A percentile compares a stretch with the other conserved stretches of the same genome.
phyloP scores from a whole-genome alignment of 2,797 vertebrate species.

The Kryptopterus vitreolus region DNA sequence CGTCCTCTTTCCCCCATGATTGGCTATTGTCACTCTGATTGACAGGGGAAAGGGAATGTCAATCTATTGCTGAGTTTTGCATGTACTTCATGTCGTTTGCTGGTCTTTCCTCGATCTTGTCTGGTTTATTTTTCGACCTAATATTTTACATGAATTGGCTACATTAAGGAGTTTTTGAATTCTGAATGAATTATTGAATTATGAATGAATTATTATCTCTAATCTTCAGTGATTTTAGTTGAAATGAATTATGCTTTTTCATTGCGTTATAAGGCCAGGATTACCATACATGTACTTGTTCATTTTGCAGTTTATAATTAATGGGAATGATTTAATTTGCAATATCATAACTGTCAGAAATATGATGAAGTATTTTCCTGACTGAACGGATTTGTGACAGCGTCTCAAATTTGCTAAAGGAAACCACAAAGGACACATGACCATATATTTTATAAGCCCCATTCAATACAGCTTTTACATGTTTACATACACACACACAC shows the following conservation, averaged over 20 bases:
- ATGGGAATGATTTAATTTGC: background rate
- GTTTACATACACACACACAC: too few relatives aligned
- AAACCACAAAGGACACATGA: background rate
- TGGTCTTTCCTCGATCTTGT: background rate
- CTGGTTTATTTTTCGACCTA: background rate
- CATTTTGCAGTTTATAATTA: too few relatives aligned
- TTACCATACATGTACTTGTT: too few relatives aligned
- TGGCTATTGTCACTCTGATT: background rate
- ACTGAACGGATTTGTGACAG: background rate
- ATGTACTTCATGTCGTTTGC: background rate
- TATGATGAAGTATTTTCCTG: background rate
- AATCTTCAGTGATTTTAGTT: background rate
- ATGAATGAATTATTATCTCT: background rate
- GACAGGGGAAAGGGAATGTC: background rate
- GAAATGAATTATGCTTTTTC: background rate
- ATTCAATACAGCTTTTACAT: too few relatives aligned
- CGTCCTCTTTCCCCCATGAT: background rate
- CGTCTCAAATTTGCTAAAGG: background rate
- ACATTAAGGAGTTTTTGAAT: too few relatives aligned
- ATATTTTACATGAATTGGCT: background rate
- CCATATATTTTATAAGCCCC: too few relatives aligned
- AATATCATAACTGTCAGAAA: background rate
- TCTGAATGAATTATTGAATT: background rate
- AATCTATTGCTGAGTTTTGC: background rate
- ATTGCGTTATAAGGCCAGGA: background rate